phyloP scores from a whole-genome alignment of 2,888 invertebrate genomes.

The Nematopogon swammerdamellus region DNA sequence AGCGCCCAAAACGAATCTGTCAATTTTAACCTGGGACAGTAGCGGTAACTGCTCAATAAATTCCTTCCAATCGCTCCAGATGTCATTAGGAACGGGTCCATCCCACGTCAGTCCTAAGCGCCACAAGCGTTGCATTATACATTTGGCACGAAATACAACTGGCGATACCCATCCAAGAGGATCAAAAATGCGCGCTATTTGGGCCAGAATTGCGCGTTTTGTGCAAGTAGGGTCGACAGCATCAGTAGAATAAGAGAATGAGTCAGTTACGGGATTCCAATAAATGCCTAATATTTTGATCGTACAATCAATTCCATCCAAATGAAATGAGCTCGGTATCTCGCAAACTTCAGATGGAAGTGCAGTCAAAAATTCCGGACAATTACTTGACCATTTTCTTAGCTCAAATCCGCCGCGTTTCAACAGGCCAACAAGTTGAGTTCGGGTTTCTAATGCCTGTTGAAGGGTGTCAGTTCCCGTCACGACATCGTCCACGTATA shows the following conservation, averaged over 20 bases:
- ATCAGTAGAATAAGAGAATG: not conserved
- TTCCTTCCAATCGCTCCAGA: not conserved
- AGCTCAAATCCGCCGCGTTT: not conserved
- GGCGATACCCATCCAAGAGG: conserved; percentile 3
- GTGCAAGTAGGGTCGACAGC: not conserved
- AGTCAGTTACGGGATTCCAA: not conserved
- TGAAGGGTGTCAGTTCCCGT: not conserved
- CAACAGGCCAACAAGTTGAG: not conserved
- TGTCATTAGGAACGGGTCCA: not conserved
- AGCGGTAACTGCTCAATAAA: not conserved
- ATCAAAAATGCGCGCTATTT: conserved; percentile 1
- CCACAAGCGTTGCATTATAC: not conserved
- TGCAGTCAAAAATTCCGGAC: not conserved
- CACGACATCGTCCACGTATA: not conserved
- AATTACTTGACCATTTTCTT: not conserved
- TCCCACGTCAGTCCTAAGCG: not conserved
- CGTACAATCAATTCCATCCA: not conserved
- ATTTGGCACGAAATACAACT: conserved; percentile 1
- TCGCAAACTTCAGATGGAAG: not conserved
- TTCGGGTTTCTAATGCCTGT: not conserved
- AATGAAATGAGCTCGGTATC: not conserved
- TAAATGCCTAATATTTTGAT: not conserved
- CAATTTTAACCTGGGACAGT: not conserved
- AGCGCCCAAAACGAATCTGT: not conserved
- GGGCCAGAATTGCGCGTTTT: conserved; percentile 1